A percentile compares a stretch with the other conserved stretches of the same genome.
phyloP scores from a whole-genome alignment of 2,888 invertebrate species.

The Xylota sylvarum region DNA sequence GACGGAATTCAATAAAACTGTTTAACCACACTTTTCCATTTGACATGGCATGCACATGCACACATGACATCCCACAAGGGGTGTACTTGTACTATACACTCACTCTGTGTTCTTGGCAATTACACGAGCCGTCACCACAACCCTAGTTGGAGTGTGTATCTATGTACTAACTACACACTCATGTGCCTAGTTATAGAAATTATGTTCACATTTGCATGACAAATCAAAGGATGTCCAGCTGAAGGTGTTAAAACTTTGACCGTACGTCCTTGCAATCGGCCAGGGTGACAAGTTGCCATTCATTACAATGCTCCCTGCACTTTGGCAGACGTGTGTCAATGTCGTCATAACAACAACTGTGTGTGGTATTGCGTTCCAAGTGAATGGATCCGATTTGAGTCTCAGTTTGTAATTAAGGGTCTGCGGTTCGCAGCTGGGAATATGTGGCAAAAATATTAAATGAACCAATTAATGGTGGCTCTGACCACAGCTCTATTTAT shows the following conservation, averaged over 20 bases:
- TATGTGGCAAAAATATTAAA: slow-evolving; percentile 49
- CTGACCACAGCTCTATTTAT: slow-evolving; percentile 23
- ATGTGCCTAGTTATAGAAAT: not conserved
- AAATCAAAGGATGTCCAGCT: slow-evolving; percentile 49
- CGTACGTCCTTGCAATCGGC: slow-evolving; percentile 38
- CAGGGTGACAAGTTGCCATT: slow-evolving; percentile 15
- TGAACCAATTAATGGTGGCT: slow-evolving; percentile 56
- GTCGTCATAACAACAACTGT: not conserved
- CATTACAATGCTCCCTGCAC: slow-evolving; percentile 8
- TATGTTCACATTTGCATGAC: slow-evolving; percentile 50
- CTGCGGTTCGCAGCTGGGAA: slow-evolving; percentile 22
- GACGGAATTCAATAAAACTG: not conserved
- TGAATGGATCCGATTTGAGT: slow-evolving; percentile 26
- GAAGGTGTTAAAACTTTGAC: slow-evolving; percentile 34
- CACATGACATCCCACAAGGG: not conserved
- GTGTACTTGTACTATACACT: not conserved
- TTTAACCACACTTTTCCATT: not conserved
- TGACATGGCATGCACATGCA: not conserved
- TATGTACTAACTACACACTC: too few relatives aligned
- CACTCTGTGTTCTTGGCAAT: not conserved
- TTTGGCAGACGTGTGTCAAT: not conserved
- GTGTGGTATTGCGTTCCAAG: slow-evolving; percentile 16
- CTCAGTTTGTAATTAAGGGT: slow-evolving; percentile 53
- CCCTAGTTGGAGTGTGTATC: not conserved
- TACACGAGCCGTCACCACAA: not conserved